A percentile compares a stretch with the other conserved stretches of the same genome.
These are phyloP conservation scores for Engystomops pustulosus DNA, from an alignment of 2,113 vertebrate species.

Conservation along the genomic window DNA sequence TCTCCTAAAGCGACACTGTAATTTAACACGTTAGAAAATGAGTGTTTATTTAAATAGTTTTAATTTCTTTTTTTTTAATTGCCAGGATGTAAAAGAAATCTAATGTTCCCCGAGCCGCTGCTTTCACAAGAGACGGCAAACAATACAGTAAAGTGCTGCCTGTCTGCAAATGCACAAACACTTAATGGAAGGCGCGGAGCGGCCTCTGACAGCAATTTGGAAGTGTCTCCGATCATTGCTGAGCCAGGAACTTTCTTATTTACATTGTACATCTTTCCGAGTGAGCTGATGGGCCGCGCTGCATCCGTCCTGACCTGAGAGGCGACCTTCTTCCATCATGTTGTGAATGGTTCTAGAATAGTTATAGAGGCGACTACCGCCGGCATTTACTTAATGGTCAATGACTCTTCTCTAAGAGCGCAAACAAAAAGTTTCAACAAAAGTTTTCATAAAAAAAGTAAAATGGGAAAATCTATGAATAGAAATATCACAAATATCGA, in stretches of 20 bases:
- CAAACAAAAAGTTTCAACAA: background rate
- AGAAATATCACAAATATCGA: too few relatives aligned
- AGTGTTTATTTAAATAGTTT: background rate
- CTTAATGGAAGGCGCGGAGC: conserved; percentile 17
- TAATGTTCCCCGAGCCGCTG: background rate
- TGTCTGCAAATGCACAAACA: conserved; percentile 20
- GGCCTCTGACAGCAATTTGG: conserved; percentile 10
- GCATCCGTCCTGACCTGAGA: background rate
- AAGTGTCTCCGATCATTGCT: conserved; percentile 32
- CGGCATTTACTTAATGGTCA: background rate
- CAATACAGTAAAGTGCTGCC: conserved; percentile 6
- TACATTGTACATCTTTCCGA: conserved; percentile 17
- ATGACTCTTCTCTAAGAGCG: background rate
- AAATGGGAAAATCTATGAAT: too few relatives aligned
- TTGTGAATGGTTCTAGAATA: conserved; percentile 22
- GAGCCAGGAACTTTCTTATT: conserved; percentile 26
- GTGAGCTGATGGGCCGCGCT: background rate
- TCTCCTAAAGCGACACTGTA: background rate
- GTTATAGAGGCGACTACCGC: background rate
- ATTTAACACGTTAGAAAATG: background rate
- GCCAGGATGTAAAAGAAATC: background rate
- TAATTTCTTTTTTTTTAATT: background rate
- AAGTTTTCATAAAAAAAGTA: background rate
- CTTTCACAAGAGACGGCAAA: background rate
- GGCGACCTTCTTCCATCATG: conserved; percentile 4